These are phyloP conservation scores for Thereuonema tuberculata DNA, from an alignment of 1,140 invertebrate species.

Conservation along the genomic window DNA sequence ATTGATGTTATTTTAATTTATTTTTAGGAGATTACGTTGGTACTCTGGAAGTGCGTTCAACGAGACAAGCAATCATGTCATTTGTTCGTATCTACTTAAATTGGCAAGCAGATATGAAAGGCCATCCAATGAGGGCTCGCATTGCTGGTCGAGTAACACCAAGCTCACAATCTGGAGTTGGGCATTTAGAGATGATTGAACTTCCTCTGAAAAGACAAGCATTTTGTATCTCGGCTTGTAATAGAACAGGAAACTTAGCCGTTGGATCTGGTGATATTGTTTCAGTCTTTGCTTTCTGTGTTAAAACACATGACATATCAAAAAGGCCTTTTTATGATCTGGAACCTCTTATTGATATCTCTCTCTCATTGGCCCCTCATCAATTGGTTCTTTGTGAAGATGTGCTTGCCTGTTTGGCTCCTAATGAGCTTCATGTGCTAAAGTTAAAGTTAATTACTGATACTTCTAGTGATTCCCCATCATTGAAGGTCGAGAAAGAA, in stretches of 20 bases:
- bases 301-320: conserved; percentile 46
- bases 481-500: no score
- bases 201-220: conserved; percentile 42
- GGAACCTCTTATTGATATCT: conserved; percentile 37
- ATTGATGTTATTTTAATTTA: conserved; percentile 12
- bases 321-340: conserved; percentile 49
- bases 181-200: conserved; percentile 49
- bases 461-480: neutral
- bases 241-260: conserved; percentile 44
- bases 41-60: conserved; percentile 45
- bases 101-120: conserved; percentile 38
- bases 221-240: conserved; percentile 44
- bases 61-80: conserved; percentile 37
- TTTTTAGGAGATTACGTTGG: conserved; percentile 43
- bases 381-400: conserved; percentile 41
- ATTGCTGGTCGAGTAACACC: conserved; percentile 53
- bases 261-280: conserved; percentile 38
- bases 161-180: conserved; percentile 40
- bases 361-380: conserved; percentile 38
- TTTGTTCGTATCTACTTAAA: conserved; percentile 49
- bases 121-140: conserved; percentile 47
- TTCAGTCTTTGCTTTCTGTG: conserved; percentile 42
- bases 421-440: conserved; percentile 33
- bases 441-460: conserved; percentile 13
- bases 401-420: conserved; percentile 40